Conservation (phyloP, 2,888 invertebrate genomes). For the Octodonta nipae region DNA sequence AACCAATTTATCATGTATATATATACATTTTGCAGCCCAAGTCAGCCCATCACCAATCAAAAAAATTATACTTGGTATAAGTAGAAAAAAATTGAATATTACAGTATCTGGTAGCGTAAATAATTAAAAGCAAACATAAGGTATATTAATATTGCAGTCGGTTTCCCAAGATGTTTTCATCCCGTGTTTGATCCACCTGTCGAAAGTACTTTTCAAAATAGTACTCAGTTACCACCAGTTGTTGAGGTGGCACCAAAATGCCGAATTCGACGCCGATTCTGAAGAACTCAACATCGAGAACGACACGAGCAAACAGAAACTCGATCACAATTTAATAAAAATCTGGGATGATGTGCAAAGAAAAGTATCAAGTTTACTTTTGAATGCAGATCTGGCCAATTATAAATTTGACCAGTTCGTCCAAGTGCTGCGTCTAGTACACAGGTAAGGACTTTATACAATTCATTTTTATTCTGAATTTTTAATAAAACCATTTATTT, state of each 20-base stretch:
- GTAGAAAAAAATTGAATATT: too few relatives aligned
- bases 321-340: slow-evolving; percentile 71
- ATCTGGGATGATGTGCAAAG: slow-evolving; percentile 92
- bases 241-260: slow-evolving; percentile 60
- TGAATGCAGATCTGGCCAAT: slow-evolving; percentile 66
- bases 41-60: too few relatives aligned
- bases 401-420: slow-evolving; percentile 92
- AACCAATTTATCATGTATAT: too few relatives aligned
- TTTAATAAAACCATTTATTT: too few relatives aligned
- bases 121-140: too few relatives aligned
- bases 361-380: slow-evolving; percentile 70
- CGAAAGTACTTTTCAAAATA: slow-evolving; percentile 73
- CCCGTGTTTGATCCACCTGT: slow-evolving; percentile 69
- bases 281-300: slow-evolving; percentile 43
- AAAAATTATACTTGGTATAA: too few relatives aligned
- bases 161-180: slow-evolving; percentile 49
- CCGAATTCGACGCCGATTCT: slow-evolving; percentile 26
- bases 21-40: too few relatives aligned
- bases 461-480: too few relatives aligned
- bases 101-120: too few relatives aligned
- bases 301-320: slow-evolving; percentile 66
- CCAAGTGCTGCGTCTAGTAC: slow-evolving; percentile 73
- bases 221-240: slow-evolving; percentile 67
- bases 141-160: slow-evolving; percentile 29
- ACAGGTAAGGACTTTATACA: slow-evolving; percentile 41